Evolutionary conservation across 2,888 invertebrate genomes (phyloP).

Genomic region (Lysandra coridon): DNA sequence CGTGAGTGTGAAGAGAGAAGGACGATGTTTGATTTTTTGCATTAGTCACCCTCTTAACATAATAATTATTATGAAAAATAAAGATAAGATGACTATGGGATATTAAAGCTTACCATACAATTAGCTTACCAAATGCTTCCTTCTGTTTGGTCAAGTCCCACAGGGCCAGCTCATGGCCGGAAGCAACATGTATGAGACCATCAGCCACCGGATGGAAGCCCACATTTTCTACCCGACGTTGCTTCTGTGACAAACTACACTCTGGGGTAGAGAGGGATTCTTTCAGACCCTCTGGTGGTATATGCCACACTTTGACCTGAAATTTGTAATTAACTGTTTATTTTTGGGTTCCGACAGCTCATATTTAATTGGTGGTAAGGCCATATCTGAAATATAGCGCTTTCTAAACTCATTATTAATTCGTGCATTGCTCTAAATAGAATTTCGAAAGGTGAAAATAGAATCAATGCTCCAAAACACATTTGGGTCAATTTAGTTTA

Average conservation of each 20-base stretch:
- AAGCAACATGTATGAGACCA: slow-evolving; percentile 92
- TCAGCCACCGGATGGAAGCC: slow-evolving; percentile 96
- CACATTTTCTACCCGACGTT: slow-evolving; percentile 92
- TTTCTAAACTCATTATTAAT: slow-evolving; percentile 33
- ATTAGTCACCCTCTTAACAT: too few relatives aligned
- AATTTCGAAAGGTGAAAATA: slow-evolving; percentile 46
- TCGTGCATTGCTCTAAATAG: slow-evolving; percentile 32
- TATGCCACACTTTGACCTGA: slow-evolving; percentile 94
- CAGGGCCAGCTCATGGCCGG: slow-evolving; percentile 88
- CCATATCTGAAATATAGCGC: slow-evolving; percentile 6
- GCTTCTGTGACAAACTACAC: slow-evolving; percentile 90
- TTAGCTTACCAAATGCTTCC: slow-evolving; percentile 85
- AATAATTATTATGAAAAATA: too few relatives aligned
- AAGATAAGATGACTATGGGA: too few relatives aligned
- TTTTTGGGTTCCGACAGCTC: background rate
- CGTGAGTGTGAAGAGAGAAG: too few relatives aligned
- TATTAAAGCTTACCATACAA: background rate
- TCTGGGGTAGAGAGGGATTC: slow-evolving; percentile 89
- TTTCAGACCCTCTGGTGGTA: slow-evolving; percentile 89
- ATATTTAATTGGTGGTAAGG: background rate
- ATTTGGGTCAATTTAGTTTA: slow-evolving; percentile 44
- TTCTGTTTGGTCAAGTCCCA: slow-evolving; percentile 93
- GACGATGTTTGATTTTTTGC: too few relatives aligned
- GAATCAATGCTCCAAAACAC: slow-evolving; percentile 44
- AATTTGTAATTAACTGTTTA: slow-evolving; percentile 19